Base-by-base conservation (phyloP, 2,797 vertebrate genomes). In the Clarias pachynema region DNA sequence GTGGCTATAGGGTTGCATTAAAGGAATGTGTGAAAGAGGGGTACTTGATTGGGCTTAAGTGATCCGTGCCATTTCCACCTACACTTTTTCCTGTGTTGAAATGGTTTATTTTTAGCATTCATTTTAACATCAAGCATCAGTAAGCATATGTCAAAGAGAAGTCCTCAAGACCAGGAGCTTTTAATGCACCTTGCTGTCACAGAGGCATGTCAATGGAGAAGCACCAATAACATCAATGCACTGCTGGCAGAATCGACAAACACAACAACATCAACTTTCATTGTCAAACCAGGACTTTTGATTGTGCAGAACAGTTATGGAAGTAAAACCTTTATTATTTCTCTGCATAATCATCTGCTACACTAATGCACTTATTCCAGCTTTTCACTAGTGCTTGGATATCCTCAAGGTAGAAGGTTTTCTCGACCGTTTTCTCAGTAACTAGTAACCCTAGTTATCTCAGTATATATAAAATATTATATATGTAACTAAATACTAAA, bases 41-140 rank as follows among this genome's bases (percentile, higher is more conserved):
- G 31, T 20, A 12, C 74, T 56, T 57, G 73, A 34, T 77, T 59
- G 29, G 31, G 53, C 75, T 8, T 60, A 60, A 79, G 57, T n/a
- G 77, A 40, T 66, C 60, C 75, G 68, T 73, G 79, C 4, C 26
- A 37, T 78, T 88, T 84, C 79, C 73, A 79, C 60, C 81, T 59
- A 83, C 84, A 56, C 34, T 26, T 22, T 29, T 26, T 49, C 44
- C 62, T 53, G 73, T 84, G 69, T 8, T 79, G 1, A 79, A 62
- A 62, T 59, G 1, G 12, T 59, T 77, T 40, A 49, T 49, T 29
- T 57, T 31, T 22, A 34, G 4, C 4, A 77, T 20, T 31, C 8
- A 31, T 59, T 77, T 57, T 59, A 79, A 40, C 57, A 40, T 24
- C 57, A 62, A 60, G 57, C 31, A 62, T 40, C 31, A 37, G 16